These are phyloP conservation scores for Anarrhichthys ocellatus DNA, from an alignment of 2,113 vertebrate genomes.

Conservation along the genomic window DNA sequence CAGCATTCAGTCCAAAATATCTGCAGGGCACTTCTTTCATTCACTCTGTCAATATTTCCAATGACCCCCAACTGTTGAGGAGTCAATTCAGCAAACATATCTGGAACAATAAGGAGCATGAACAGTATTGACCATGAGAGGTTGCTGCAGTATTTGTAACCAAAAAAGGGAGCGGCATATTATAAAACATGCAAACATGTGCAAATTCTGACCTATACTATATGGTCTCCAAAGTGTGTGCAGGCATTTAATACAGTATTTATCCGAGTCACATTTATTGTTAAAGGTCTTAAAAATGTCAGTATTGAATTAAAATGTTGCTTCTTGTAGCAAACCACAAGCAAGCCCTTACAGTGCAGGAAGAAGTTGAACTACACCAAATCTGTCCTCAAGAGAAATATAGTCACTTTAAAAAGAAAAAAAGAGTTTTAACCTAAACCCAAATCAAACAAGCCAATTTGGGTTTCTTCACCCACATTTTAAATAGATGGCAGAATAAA, in stretches of 20 bases:
- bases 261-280: background rate
- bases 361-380: conserved; percentile 2
- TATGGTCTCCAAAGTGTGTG: conserved; percentile 8
- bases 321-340: background rate
- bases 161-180: conserved; percentile 26
- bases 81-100: conserved; percentile 48
- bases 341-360: background rate
- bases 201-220: conserved; percentile 15
- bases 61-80: conserved; percentile 25
- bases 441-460: conserved; percentile 50
- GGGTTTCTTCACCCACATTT: background rate
- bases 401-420: conserved; percentile 33
- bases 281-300: conserved; percentile 25
- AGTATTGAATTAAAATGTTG: conserved; percentile 11
- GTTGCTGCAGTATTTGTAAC: conserved; percentile 18
- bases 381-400: conserved; percentile 20
- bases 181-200: conserved; percentile 41
- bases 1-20: conserved; percentile 17
- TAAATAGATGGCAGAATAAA: no score
- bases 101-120: conserved; percentile 37
- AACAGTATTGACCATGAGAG: conserved; percentile 52
- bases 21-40: conserved; percentile 52
- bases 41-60: conserved; percentile 58
- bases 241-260: background rate
- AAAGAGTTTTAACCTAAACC: conserved; percentile 47